phyloP scores from a whole-genome alignment of 2,888 invertebrate genomes.

The Cynaeus angustus region DNA sequence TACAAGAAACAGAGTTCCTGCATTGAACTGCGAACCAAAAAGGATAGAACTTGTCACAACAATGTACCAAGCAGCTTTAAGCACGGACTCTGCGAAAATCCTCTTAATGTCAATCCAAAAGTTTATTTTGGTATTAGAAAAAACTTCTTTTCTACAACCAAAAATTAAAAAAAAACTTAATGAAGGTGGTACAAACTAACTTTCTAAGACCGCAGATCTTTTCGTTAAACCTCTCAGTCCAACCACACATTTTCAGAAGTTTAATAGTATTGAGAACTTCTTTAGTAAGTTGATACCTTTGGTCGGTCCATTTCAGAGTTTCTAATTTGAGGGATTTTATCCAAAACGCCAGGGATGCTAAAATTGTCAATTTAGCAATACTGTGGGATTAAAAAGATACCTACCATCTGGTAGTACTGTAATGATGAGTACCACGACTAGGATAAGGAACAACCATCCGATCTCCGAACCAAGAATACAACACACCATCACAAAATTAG shows the following conservation, averaged over 20 bases:
- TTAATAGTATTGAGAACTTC: not conserved
- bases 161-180: not conserved
- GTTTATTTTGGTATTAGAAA: not conserved
- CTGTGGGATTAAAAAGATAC: too few relatives aligned
- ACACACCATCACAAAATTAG: conserved; percentile 82
- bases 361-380: too few relatives aligned
- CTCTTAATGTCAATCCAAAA: not conserved
- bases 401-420: not conserved
- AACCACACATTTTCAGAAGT: not conserved
- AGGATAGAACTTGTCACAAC: not conserved
- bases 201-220: not conserved
- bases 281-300: not conserved
- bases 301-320: not conserved
- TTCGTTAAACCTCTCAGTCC: not conserved
- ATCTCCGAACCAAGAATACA: conserved; percentile 79
- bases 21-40: not conserved
- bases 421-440: not conserved
- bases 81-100: not conserved
- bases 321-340: not conserved
- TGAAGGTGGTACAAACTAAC: not conserved
- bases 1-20: not conserved
- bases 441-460: conserved; percentile 59
- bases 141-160: not conserved
- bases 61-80: not conserved
- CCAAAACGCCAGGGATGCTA: not conserved